Evolutionary conservation across 2,797 vertebrate genomes (phyloP).

Genomic region (Paguma larvata): DNA sequence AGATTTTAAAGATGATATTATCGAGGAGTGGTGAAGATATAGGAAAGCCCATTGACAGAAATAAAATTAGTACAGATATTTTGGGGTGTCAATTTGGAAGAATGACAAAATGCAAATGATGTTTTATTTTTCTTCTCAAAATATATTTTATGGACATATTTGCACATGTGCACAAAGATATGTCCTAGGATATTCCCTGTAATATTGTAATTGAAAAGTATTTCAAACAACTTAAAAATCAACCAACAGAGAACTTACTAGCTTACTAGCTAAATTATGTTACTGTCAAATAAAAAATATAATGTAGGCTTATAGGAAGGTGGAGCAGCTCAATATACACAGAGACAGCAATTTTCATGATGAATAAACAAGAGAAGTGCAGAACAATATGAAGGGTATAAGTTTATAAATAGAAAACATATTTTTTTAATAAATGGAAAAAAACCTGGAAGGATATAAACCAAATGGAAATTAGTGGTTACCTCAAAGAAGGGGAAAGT

Average conservation of each 20-base stretch:
- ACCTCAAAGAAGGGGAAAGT: background rate
- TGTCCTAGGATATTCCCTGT: background rate
- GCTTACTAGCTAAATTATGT: background rate
- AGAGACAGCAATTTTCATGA: background rate
- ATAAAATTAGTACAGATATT: background rate
- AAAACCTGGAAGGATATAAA: background rate
- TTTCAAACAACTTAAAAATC: background rate
- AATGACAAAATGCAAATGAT: background rate
- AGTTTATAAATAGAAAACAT: background rate
- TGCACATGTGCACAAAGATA: background rate
- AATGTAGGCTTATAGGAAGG: background rate
- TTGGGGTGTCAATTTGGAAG: background rate
- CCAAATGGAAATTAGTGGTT: background rate
- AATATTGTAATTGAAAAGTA: constrained; percentile 12
- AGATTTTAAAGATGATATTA: background rate
- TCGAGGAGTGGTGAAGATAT: background rate
- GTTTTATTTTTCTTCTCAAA: background rate
- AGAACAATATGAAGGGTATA: background rate
- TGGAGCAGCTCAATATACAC: background rate
- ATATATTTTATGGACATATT: background rate
- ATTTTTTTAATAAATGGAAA: background rate
- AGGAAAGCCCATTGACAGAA: background rate
- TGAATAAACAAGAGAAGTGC: background rate
- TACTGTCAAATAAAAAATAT: background rate
- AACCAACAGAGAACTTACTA: background rate